Percentiles rank a stretch among this genome's conserved stretches.
These are phyloP conservation scores for Cettia cetti DNA, from an alignment of 2,113 vertebrate species.

Conservation along the genomic window DNA sequence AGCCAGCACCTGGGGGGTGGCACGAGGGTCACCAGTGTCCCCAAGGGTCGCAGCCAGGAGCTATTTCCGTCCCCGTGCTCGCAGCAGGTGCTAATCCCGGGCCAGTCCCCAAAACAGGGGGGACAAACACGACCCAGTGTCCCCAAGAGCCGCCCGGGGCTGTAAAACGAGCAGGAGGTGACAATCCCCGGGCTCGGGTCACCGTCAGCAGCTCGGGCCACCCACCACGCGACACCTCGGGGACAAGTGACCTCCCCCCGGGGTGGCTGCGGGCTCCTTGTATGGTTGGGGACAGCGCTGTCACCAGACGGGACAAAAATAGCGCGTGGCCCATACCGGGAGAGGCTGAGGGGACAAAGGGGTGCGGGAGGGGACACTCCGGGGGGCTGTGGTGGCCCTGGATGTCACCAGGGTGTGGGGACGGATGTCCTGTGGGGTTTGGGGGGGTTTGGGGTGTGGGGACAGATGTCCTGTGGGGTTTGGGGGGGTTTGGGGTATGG, in stretches of 20 bases:
- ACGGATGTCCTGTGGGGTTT: too few relatives aligned
- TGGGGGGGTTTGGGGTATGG: too few relatives aligned
- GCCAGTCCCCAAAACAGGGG: background rate
- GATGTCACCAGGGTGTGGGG: too few relatives aligned
- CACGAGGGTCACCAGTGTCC: background rate
- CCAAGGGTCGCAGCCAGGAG: background rate
- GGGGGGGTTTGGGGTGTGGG: too few relatives aligned
- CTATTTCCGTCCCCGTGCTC: too few relatives aligned
- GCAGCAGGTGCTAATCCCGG: background rate
- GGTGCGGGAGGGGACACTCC: too few relatives aligned
- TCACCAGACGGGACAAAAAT: background rate
- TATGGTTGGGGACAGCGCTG: background rate
- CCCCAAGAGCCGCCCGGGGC: accelerated
- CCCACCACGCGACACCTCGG: background rate
- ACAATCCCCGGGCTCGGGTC: background rate
- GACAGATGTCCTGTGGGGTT: too few relatives aligned
- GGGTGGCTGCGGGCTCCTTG: background rate
- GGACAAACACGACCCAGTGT: background rate
- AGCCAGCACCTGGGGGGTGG: background rate
- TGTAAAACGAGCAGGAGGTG: background rate
- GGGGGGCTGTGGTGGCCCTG: too few relatives aligned
- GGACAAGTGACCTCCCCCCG: background rate
- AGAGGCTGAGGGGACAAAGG: background rate
- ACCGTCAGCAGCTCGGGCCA: too few relatives aligned
- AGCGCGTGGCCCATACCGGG: background rate